These are phyloP conservation scores for Eulemur rufifrons DNA, from an alignment of 2,113 vertebrate species.

Conservation along the genomic window DNA sequence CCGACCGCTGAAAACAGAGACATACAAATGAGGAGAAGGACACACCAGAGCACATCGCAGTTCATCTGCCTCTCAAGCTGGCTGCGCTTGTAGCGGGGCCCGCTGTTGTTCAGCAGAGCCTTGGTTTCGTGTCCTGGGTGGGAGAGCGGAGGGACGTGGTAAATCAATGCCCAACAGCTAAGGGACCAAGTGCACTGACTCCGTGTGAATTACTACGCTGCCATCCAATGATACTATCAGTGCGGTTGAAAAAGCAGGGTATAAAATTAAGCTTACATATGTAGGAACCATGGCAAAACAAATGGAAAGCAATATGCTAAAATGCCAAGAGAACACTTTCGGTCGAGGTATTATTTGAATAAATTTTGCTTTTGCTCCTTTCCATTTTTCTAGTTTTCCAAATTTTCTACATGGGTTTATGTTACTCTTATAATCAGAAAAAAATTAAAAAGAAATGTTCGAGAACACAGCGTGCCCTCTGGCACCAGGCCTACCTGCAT, in stretches of 20 bases:
- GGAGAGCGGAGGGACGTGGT: rapidly evolving
- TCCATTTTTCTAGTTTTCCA: not conserved
- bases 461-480: rapidly evolving
- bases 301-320: not conserved
- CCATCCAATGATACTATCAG: rapidly evolving
- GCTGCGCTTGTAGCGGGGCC: slow-evolving; percentile 97
- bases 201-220: rapidly evolving
- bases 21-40: slow-evolving; percentile 96
- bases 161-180: rapidly evolving
- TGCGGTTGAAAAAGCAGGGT: not conserved
- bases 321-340: not conserved
- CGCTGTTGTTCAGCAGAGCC: slow-evolving; percentile 98
- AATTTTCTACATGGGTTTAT: not conserved
- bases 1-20: slow-evolving; percentile 94
- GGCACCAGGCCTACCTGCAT: slow-evolving; percentile 89
- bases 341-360: not conserved
- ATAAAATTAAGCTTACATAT: not conserved
- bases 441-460: not conserved
- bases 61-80: slow-evolving; percentile 98
- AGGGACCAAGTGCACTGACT: rapidly evolving
- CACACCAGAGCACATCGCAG: slow-evolving; percentile 96
- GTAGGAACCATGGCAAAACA: not conserved
- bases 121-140: slow-evolving; percentile 96
- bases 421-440: not conserved
- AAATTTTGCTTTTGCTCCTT: not conserved